These are phyloP conservation scores for Clupea harengus DNA, from an alignment of 2,113 vertebrate species.

Conservation along the genomic window DNA sequence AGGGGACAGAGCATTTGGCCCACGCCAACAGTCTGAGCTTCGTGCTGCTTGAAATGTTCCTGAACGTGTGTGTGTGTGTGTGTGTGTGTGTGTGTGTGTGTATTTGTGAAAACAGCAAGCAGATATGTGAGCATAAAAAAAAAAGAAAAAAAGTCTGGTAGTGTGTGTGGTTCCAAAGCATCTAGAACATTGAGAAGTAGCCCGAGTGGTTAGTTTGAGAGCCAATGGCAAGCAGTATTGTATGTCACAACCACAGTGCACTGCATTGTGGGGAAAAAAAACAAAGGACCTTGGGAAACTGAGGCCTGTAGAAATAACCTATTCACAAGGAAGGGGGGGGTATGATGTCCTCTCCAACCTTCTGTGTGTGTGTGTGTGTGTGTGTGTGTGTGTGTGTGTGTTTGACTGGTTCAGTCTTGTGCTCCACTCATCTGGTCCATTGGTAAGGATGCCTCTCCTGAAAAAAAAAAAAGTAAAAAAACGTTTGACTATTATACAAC, in stretches of 20 bases:
- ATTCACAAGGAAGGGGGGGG: background rate
- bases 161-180: conserved; percentile 23
- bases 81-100: conserved; percentile 36
- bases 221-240: conserved; percentile 41
- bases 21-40: background rate
- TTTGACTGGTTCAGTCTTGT: conserved; percentile 41
- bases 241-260: conserved; percentile 39
- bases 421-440: conserved; percentile 60
- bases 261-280: conserved; percentile 63
- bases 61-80: conserved; percentile 24
- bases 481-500: background rate
- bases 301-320: conserved; percentile 47
- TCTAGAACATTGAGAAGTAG: conserved; percentile 50
- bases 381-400: conserved; percentile 35
- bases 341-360: background rate
- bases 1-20: background rate
- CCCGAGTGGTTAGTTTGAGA: conserved; percentile 56
- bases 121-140: conserved; percentile 19
- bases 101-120: background rate
- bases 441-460: conserved; percentile 54
- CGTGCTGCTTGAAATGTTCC: background rate
- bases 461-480: conserved; percentile 19
- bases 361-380: conserved; percentile 40
- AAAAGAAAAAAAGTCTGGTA: conserved; percentile 57
- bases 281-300: conserved; percentile 42